These are phyloP conservation scores for Clarias platycephalus DNA, from an alignment of 2,797 vertebrate species.

Conservation along the genomic window DNA sequence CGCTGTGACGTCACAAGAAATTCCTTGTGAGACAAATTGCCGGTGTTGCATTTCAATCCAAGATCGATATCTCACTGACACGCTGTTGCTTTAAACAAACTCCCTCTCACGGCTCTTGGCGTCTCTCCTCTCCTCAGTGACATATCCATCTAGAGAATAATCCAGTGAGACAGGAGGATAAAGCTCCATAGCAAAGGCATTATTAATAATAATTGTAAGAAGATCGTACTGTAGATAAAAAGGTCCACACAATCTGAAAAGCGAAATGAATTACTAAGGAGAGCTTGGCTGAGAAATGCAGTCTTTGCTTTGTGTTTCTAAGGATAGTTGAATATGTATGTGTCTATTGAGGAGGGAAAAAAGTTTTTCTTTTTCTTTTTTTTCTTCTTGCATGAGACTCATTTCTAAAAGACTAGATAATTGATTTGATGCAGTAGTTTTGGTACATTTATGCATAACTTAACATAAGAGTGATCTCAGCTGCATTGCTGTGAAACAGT, in stretches of 20 bases:
- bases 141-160: not conserved
- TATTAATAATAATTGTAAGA: not conserved
- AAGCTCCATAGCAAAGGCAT: not conserved
- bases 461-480: not conserved
- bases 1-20: not conserved
- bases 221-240: not conserved
- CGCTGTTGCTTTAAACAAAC: not conserved
- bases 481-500: not conserved
- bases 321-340: not conserved
- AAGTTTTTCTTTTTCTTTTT: not conserved
- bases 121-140: not conserved
- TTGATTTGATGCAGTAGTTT: not conserved
- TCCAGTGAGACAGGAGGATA: not conserved
- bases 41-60: not conserved
- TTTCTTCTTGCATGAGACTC: not conserved
- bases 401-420: not conserved
- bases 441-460: not conserved
- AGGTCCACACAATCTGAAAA: slow-evolving; percentile 4
- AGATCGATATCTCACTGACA: not conserved
- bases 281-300: not conserved
- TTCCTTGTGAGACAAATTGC: not conserved
- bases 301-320: slow-evolving; percentile 19
- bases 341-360: not conserved
- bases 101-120: not conserved
- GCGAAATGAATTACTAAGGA: not conserved